Base-by-base conservation (phyloP, 1,140 invertebrate species). In the Meloidogyne chitwoodi region DNA sequence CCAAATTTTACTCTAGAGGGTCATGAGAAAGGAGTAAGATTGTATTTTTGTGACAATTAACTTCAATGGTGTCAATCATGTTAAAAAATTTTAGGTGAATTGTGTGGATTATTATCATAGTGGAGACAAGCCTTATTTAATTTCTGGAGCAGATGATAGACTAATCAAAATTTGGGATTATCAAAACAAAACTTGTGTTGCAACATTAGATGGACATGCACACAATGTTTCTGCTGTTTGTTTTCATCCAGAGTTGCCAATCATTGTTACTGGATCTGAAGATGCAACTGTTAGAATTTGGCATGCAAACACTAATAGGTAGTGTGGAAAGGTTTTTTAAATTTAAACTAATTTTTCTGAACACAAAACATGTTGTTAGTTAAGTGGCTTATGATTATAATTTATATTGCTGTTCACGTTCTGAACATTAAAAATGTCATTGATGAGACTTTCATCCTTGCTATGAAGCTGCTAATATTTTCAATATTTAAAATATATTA, bases 161-260 rank as follows among this genome's bases (percentile, higher is more conserved):
- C 90, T 94, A 1, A 94, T 98, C 0, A 99, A 98, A 89, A 98
- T 99, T 80, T 99, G 97, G 97, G 97, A 99, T 88, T 99, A 99
- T 88, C 91, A 91, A 87, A 99, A 98, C 88, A 99, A 99, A 89
- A 98, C 95, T 0, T 99, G 96, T 89, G 96, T 99, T 0, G 96
- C 99, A 87, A 99, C 96, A 0, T 88, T 99, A 26, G 95, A 98
- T 88, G 96, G 93, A 11, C 97, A 99, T 89, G 92, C 93, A 0
- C 93, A 98, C 83, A 99, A 99, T 88, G 94, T 99, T 68, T 93
- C 94, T 0, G 90, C 91, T 91, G 91, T 91, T 14, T 87, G 88
- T 75, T 99, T 99, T 89, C 97, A 99, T 89, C 96, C 97, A 0
- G 96, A 98, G 88, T 88, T 99, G 68, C 97, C 97, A 0, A 94